phyloP scores from a whole-genome alignment of 2,113 vertebrate genomes.

The Microcebus tavaratra region DNA sequence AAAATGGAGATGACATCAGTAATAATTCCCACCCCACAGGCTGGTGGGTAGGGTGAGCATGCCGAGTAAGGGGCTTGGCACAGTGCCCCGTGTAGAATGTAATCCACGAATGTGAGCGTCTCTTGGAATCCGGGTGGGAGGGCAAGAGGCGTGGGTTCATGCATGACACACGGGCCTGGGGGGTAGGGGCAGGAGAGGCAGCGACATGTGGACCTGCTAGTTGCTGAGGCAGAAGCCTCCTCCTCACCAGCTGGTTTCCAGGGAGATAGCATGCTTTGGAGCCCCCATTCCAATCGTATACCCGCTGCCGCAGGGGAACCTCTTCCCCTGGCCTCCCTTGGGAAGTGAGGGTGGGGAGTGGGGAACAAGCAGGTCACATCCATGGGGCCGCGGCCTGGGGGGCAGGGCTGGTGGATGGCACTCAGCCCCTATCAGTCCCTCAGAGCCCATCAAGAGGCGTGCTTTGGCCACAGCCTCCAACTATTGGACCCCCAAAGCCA shows the following conservation, averaged over 20 bases:
- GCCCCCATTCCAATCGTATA: background rate
- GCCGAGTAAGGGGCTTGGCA: background rate
- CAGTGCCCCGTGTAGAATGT: background rate
- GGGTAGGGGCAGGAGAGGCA: background rate
- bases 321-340: background rate
- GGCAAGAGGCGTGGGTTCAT: background rate
- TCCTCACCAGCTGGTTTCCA: slow-evolving; percentile 43
- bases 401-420: too few species aligned
- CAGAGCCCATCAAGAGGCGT: background rate
- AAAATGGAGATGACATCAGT: background rate
- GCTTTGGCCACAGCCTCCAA: background rate
- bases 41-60: background rate
- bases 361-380: background rate
- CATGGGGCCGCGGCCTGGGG: background rate
- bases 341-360: background rate
- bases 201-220: background rate
- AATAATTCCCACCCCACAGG: background rate
- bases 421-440: background rate
- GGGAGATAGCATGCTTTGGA: background rate
- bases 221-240: slow-evolving; percentile 11
- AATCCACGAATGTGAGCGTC: background rate
- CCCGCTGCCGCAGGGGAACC: too few species aligned
- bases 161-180: background rate
- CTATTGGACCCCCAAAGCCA: background rate
- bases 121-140: background rate